phyloP scores from a whole-genome alignment of 2,888 invertebrate species.

The Allolobophora icterica region DNA sequence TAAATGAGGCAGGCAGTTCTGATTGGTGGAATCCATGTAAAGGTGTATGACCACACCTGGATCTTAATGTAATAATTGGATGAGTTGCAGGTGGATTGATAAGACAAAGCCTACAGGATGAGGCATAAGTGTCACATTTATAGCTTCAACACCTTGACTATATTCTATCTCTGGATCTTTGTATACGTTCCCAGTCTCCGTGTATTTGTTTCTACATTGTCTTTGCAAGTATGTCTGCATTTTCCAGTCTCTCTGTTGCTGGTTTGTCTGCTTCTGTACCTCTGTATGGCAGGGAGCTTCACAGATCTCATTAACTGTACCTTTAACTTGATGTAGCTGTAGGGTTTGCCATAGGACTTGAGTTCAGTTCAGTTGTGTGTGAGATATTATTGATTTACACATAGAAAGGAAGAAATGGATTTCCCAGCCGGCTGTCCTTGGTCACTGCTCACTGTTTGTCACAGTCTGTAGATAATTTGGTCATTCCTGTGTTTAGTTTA shows the following conservation, averaged over 20 bases:
- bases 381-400: neutral
- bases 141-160: neutral
- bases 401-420: slow-evolving; percentile 10
- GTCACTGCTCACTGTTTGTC: neutral
- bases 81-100: too few species aligned
- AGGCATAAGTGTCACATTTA: neutral
- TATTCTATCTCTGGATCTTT: neutral
- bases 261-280: neutral
- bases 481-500: slow-evolving; percentile 4
- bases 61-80: too few species aligned
- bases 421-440: neutral
- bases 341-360: neutral
- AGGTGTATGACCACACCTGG: too few species aligned
- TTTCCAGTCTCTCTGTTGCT: neutral
- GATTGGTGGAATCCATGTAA: too few species aligned
- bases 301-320: neutral
- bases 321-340: neutral
- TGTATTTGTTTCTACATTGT: neutral
- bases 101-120: too few species aligned
- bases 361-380: neutral
- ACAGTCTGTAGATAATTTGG: neutral
- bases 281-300: neutral
- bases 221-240: neutral
- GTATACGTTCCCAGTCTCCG: neutral
- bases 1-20: too few species aligned